phyloP scores from a whole-genome alignment of 2,113 vertebrate species.

The Ciconia stormi region DNA sequence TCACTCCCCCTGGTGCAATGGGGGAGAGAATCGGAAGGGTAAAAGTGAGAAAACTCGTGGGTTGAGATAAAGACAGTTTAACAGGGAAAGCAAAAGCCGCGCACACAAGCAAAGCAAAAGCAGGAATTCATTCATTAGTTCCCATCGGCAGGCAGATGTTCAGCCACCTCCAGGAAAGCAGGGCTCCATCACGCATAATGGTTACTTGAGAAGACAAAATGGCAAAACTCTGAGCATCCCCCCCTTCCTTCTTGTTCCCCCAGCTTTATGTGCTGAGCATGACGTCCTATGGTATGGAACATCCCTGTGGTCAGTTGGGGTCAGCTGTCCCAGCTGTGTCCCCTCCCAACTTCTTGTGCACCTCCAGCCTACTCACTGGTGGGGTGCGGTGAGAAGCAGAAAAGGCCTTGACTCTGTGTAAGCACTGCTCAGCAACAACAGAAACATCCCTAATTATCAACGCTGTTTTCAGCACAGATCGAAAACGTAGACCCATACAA shows the following conservation, averaged over 20 bases:
- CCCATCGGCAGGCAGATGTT: neutral
- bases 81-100: neutral
- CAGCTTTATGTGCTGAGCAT: neutral
- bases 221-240: accelerated
- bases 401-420: neutral
- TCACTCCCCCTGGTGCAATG: neutral
- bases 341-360: neutral
- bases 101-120: neutral
- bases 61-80: neutral
- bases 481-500: neutral
- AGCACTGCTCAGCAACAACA: neutral
- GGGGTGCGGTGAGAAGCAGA: neutral
- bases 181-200: accelerated
- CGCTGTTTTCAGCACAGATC: neutral
- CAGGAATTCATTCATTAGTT: neutral
- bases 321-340: neutral
- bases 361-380: accelerated
- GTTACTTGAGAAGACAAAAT: neutral
- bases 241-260: neutral
- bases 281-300: neutral
- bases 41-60: neutral
- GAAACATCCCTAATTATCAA: neutral
- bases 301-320: neutral
- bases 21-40: neutral
- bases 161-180: neutral